Evolutionary conservation across 2,113 vertebrate genomes (phyloP).

Genomic region (Percina caprodes): DNA sequence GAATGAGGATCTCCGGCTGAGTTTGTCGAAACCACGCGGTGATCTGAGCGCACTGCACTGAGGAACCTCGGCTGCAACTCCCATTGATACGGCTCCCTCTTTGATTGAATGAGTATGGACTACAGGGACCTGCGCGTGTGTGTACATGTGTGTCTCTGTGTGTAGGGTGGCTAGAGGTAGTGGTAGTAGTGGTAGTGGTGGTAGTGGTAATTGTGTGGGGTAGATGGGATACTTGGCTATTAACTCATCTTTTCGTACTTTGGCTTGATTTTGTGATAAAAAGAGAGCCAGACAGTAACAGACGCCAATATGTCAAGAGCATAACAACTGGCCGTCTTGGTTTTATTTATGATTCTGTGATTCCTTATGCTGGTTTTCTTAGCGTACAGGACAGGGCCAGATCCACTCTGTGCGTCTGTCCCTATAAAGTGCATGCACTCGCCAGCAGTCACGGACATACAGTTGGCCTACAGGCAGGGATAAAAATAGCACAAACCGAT

Average conservation of each 20-base stretch:
- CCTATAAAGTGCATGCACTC: slow-evolving; percentile 40
- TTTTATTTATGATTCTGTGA: neutral
- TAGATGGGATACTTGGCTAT: neutral
- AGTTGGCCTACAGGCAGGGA: slow-evolving; percentile 79
- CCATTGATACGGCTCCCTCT: slow-evolving; percentile 62
- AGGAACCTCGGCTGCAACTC: slow-evolving; percentile 30
- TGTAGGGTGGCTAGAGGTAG: neutral
- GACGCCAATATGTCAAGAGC: neutral
- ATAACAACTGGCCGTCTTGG: neutral
- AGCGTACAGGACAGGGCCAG: neutral
- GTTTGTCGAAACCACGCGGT: slow-evolving; percentile 78
- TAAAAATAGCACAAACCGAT: slow-evolving; percentile 89
- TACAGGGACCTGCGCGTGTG: slow-evolving; percentile 50
- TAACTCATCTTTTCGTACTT: neutral
- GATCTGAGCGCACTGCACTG: slow-evolving; percentile 36
- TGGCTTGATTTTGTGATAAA: neutral
- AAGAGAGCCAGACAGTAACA: neutral
- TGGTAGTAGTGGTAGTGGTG: neutral
- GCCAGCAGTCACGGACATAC: slow-evolving; percentile 79
- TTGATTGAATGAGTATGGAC: slow-evolving; percentile 53
- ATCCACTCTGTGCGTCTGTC: slow-evolving; percentile 20
- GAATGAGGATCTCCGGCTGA: slow-evolving; percentile 21
- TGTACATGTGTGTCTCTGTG: neutral
- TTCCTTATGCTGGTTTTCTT: neutral
- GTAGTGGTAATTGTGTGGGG: neutral